phyloP scores from a whole-genome alignment of 2,113 vertebrate species.

The Zeus faber region DNA sequence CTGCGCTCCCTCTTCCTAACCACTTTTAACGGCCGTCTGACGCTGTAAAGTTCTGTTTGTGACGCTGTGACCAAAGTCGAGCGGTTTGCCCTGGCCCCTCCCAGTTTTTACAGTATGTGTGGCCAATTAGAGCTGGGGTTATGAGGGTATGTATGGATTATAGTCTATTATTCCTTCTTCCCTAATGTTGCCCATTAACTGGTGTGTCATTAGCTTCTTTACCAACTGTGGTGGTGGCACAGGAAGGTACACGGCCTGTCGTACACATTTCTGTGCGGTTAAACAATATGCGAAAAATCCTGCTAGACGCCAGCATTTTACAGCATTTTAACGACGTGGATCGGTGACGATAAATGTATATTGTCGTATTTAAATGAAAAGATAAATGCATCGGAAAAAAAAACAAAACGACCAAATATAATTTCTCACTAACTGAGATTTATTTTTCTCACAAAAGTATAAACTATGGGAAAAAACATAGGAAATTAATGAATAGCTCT shows the following conservation, averaged over 20 bases:
- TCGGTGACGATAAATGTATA: too few species aligned
- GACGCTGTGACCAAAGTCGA: conserved; percentile 35
- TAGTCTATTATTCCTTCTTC: conserved; percentile 65
- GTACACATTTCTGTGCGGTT: conserved; percentile 36
- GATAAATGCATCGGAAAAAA: conserved; percentile 26
- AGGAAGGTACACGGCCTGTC: conserved; percentile 61
- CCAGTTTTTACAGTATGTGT: conserved; percentile 68
- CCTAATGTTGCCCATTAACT: conserved; percentile 67
- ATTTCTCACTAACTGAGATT: too few species aligned
- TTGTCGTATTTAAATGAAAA: too few species aligned
- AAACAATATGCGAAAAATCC: conserved; percentile 39
- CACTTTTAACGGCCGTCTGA: conserved; percentile 61
- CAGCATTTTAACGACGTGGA: too few species aligned
- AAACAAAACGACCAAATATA: conserved; percentile 13
- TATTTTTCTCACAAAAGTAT: too few species aligned
- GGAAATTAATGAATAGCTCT: too few species aligned
- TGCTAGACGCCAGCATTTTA: conserved; percentile 45
- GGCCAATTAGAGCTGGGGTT: conserved; percentile 75
- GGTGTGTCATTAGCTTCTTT: conserved; percentile 67
- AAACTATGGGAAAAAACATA: too few species aligned
- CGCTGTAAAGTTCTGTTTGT: conserved; percentile 49
- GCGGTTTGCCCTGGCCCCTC: conserved; percentile 25
- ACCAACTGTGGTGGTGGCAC: conserved; percentile 59
- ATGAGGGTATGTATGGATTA: conserved; percentile 71
- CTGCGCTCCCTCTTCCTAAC: conserved; percentile 32